Base-by-base conservation (phyloP, 2,113 vertebrate species). In the Tetrax tetrax region DNA sequence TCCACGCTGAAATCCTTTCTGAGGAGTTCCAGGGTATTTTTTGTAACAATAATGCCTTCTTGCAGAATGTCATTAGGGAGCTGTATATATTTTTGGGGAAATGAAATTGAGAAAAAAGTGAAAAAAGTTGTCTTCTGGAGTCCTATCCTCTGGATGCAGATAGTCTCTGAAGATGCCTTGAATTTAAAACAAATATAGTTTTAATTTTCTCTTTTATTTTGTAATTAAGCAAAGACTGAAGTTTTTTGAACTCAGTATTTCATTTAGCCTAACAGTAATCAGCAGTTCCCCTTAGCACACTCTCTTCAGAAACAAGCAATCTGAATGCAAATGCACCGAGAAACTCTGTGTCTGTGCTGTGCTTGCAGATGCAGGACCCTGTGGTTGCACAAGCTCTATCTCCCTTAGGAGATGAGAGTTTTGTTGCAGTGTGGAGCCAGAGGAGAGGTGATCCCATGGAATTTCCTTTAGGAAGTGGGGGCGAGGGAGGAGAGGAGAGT, bases 381-480 rank as follows among this genome's bases (percentile, higher is more conserved):
- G 72, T 4, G n/a, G 89, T 90, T 96, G 76, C 92, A 84, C 87
- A 96, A 93, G 33, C 61, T 78, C 61, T 19, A 23, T 63, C 60
- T 93, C 89, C 35, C 77, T 25, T 27, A 27, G 88, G 95, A 89
- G 72, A 71, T 82, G 74, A 93, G 89, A 35, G 38, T 71, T 96
- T 35, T 71, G 48, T 71, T 96, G 91, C 70, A 91, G 48, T 14
- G 20, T 87, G 83, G 51, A 81, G 94, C 95, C 47, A 3, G 77
- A 94, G 83, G 71, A 91, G 93, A 92, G 87, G 88, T 92, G 90
- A 97, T 96, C 90, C 96, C 96, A 81, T 97, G 96, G 96, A 96
- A 97, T 97, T 97, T 96, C 95, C 96, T 96, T 86, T 64, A 97
- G 96, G 96, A 96, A 96, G 95, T 94, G 95, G 77, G 91, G 94